Conservation (phyloP, 2,888 invertebrate genomes). For the Hyppa rectilinea region DNA sequence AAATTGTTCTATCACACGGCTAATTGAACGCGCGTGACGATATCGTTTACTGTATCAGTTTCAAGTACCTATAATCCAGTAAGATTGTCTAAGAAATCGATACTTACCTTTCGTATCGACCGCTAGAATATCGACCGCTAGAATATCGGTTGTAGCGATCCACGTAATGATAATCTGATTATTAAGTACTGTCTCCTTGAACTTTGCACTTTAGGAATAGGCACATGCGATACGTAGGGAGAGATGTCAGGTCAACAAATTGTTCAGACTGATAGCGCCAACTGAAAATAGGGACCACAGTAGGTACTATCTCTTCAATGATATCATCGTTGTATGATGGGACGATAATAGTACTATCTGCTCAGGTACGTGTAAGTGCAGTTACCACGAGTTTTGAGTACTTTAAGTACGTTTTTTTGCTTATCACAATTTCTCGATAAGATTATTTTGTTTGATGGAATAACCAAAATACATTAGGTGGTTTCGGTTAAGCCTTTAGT, state of each 20-base stretch:
- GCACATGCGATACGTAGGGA: neutral
- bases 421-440: slow-evolving; percentile 48
- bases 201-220: slow-evolving; percentile 16
- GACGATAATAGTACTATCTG: slow-evolving; percentile 27
- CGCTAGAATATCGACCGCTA: neutral
- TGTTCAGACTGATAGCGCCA: neutral
- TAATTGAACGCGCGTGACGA: slow-evolving; percentile 22
- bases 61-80: slow-evolving; percentile 12
- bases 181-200: slow-evolving; percentile 4
- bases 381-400: slow-evolving; percentile 30
- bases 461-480: slow-evolving; percentile 5
- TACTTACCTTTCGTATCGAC: slow-evolving; percentile 25
- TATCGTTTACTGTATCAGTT: slow-evolving; percentile 25
- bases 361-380: slow-evolving; percentile 15
- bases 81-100: slow-evolving; percentile 33
- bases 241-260: neutral
- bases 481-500: neutral
- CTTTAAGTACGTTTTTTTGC: slow-evolving; percentile 30
- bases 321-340: slow-evolving; percentile 19
- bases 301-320: slow-evolving; percentile 23
- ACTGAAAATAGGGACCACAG: slow-evolving; percentile 5
- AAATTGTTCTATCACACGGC: slow-evolving; percentile 11
- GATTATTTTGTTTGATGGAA: slow-evolving; percentile 38
- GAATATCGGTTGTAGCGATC: neutral
- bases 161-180: slow-evolving; percentile 15